Evolutionary conservation across 2,797 vertebrate genomes (phyloP).

Genomic region (Sebastolobus altivelis): DNA sequence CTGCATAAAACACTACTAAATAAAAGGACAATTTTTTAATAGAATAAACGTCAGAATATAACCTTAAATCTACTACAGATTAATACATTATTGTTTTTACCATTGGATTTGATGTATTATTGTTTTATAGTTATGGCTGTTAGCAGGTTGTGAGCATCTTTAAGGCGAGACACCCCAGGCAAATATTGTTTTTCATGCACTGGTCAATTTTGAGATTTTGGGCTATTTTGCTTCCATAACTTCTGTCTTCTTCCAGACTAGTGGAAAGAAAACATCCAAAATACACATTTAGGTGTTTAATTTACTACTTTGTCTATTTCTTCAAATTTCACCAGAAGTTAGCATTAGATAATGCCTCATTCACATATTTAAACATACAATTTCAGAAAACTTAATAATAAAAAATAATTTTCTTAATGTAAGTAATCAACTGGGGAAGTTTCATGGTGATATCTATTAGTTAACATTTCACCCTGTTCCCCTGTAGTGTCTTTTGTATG

Average conservation of each 20-base stretch:
- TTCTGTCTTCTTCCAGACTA: not conserved
- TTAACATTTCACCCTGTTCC: too few relatives aligned
- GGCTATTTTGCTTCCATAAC: not conserved
- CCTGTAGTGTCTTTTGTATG: too few relatives aligned
- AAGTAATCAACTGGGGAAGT: rapidly evolving
- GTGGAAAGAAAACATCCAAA: not conserved
- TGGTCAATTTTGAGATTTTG: too few relatives aligned
- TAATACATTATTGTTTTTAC: not conserved
- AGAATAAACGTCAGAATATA: not conserved
- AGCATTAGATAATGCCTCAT: not conserved
- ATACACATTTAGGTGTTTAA: not conserved
- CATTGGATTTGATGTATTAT: not conserved
- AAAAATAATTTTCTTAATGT: not conserved
- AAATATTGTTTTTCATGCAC: not conserved
- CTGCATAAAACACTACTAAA: not conserved
- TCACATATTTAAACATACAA: not conserved
- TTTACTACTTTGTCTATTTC: not conserved
- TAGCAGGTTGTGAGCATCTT: not conserved
- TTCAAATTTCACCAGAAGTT: not conserved
- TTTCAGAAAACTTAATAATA: not conserved
- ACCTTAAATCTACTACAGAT: not conserved
- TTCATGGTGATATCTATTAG: too few relatives aligned
- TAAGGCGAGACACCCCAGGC: not conserved
- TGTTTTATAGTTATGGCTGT: not conserved
- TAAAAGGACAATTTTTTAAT: not conserved